Base-by-base conservation (phyloP, 2,888 invertebrate genomes). In the Mesorhabditis spiculigera region DNA sequence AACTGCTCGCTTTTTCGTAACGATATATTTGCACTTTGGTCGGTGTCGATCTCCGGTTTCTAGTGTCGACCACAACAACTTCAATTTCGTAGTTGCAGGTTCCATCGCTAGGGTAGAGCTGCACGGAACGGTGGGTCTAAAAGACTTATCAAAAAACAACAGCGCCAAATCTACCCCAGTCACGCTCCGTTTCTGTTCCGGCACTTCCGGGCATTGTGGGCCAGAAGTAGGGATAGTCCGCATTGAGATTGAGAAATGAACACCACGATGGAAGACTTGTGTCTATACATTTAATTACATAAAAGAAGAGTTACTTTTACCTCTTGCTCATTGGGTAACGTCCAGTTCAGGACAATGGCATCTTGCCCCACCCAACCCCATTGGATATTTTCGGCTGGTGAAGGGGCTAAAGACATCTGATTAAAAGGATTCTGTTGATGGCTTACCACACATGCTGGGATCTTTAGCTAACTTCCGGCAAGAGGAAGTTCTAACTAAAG, bases 81-180 rank as follows among this genome's bases (percentile, higher is more conserved):
- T 75, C 77, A 4, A 71, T 74, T 63, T 76, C 75, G 64, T 76
- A 78, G 45, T 76, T 75, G 64, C 77, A 78, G 28, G 73, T 69
- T 10, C 71, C 73, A 63, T 78, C 77, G 4, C 74, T 73, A 6
- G 74, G 70, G 61, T 78, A 73, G 62, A 78, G 70, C 1, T 72
- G 63, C 0, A 78, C 75, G 63, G 71, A 71, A 5, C 77, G 70
- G 45, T 78, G 77, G 8, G 77, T 74, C 66, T 77, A 70, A 13
- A 73, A 68, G 10, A 6, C 4, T 58, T 16, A 1, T 50, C n/a
- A 28, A 28, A 28, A 28, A 28, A 28, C 28, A 28, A 28, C 28
- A 28, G 28, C 28, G 28, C 28, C 28, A 28, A 28, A 28, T 28
- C n/a, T n/a, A 50, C 58, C 58, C 58, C 58, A 50, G 58, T 50